Base-by-base conservation (phyloP, 1,140 invertebrate genomes). In the Ctenoplectra terminalis region DNA sequence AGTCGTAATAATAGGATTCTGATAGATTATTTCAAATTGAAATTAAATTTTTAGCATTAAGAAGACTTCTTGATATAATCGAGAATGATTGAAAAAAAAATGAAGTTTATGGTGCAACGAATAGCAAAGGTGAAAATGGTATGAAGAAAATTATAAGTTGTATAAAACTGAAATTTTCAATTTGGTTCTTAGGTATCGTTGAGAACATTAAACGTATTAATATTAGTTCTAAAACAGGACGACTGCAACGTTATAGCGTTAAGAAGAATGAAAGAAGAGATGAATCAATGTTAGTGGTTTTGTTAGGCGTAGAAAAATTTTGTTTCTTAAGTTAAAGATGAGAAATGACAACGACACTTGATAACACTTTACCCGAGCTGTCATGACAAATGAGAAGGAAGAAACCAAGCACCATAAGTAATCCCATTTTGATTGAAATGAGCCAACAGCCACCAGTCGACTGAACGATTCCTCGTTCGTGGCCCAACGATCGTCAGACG, bases 371-470 rank as follows among this genome's bases (percentile, higher is more conserved):
- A 87, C 86, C 71, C 9, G 17, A 63, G 58, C 29, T 37, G 76
- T 48, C 3, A 20, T 43, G 46, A 23, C 71, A 74, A 17, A 87
- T 3, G 1, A 82, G 15, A 9, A 52, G 3, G 9, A 87, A 20
- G 8, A 81, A 29, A 34, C 77, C 78, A 13, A 87, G 63, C 70
- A 77, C 69, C 8, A 61, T 58, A 40, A 60, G 17, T 75, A 84
- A 75, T 54, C 58, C 79, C 86, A 87, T 87, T 46, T 75, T 84
- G 63, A 40, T 79, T 31, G 43, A 75, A 82, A 63, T 71, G 70
- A 79, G 34, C 43, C 63, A 78, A 75, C 64, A 72, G 56, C 60
- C 81, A 52, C 17, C 50, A 84, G 50, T 82, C 70, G 46, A 86
- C 85, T 87, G 72, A 84, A 74, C 61, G 31, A 58, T 60, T 75